Conservation (phyloP, 2,888 invertebrate genomes). For the Drosophila merina region DNA sequence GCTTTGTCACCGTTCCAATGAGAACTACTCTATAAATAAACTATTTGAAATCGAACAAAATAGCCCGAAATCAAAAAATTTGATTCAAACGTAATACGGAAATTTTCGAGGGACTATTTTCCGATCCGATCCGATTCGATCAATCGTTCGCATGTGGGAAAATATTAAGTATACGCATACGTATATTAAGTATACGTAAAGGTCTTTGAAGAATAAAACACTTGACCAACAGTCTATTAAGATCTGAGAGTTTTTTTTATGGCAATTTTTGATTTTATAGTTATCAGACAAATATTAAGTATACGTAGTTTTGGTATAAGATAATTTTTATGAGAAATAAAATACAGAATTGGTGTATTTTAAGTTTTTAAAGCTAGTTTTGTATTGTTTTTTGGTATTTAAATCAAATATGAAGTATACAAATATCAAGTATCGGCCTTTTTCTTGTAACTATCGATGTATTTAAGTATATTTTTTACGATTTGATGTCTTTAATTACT, state of each 20-base stretch:
- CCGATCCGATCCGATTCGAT: neutral
- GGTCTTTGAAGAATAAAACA: neutral
- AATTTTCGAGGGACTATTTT: neutral
- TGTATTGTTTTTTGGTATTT: too few relatives aligned
- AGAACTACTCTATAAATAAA: constrained; percentile 50
- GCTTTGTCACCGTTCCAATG: constrained; percentile 7
- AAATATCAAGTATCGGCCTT: too few relatives aligned
- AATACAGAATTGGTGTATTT: too few relatives aligned
- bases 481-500: too few relatives aligned
- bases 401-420: too few relatives aligned
- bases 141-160: neutral
- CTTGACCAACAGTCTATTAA: neutral
- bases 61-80: constrained; percentile 19
- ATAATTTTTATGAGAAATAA: too few relatives aligned
- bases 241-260: neutral
- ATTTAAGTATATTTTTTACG: too few relatives aligned
- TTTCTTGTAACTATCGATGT: too few relatives aligned
- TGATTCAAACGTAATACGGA: constrained; percentile 2
- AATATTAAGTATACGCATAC: constrained; percentile 4
- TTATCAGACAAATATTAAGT: neutral
- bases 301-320: neutral
- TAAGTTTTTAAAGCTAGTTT: too few relatives aligned
- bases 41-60: constrained; percentile 30
- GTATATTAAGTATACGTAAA: neutral
- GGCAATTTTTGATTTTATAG: neutral